phyloP scores from a whole-genome alignment of 2,113 vertebrate species.

The Hucho hucho region DNA sequence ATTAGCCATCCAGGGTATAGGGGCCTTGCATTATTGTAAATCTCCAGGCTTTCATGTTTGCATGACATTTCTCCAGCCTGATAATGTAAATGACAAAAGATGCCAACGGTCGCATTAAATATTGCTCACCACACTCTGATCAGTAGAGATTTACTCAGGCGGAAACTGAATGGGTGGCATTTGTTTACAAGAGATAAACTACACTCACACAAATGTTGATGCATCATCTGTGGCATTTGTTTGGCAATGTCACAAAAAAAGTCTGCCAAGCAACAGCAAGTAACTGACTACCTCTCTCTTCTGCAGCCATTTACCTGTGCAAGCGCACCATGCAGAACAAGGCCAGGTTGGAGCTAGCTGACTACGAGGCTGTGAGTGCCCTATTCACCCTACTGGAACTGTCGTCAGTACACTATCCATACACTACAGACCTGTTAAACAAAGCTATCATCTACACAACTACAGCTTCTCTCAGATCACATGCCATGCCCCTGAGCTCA shows the following conservation, averaged over 20 bases:
- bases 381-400: neutral
- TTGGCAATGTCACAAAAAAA: neutral
- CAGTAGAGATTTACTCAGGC: neutral
- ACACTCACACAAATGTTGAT: neutral
- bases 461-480: neutral
- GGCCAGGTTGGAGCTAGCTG: slow-evolving; percentile 91
- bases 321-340: slow-evolving; percentile 99
- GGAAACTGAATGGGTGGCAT: neutral
- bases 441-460: too few relatives aligned
- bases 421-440: too few relatives aligned
- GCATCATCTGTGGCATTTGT: neutral
- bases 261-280: neutral
- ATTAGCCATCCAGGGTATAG: slow-evolving; percentile 36
- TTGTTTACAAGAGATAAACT: neutral
- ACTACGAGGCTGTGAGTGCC: slow-evolving; percentile 94
- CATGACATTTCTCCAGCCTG: slow-evolving; percentile 37
- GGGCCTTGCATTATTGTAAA: neutral
- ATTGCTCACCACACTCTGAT: neutral
- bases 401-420: neutral
- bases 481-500: neutral
- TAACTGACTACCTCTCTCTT: slow-evolving; percentile 16
- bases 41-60: slow-evolving; percentile 5
- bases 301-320: slow-evolving; percentile 93
- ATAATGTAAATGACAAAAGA: slow-evolving; percentile 29
- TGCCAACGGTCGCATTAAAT: slow-evolving; percentile 1